Evolutionary conservation across 2,113 vertebrate species (phyloP).

Genomic region (Apaloderma vittatum): DNA sequence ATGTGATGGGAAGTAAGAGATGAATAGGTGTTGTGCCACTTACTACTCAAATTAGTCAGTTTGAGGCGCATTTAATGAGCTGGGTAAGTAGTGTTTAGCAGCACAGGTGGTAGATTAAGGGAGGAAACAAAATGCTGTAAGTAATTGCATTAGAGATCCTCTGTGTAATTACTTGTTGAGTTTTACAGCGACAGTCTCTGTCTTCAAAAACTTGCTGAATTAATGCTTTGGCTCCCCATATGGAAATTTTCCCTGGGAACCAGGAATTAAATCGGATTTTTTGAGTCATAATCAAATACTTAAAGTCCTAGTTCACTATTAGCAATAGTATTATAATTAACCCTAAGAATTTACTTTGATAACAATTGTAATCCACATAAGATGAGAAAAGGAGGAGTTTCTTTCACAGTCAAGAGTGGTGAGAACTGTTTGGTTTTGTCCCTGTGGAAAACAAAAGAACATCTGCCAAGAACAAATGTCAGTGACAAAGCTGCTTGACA

Average conservation of each 20-base stretch:
- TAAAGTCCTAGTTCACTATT: neutral
- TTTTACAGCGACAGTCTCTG: neutral
- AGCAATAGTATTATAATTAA: neutral
- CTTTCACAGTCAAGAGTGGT: neutral
- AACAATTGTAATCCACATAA: neutral
- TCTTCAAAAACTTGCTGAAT: neutral
- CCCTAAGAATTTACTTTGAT: neutral
- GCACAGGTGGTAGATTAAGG: neutral
- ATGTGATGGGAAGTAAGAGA: neutral
- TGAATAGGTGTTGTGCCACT: neutral
- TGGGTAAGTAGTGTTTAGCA: neutral
- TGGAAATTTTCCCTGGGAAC: neutral
- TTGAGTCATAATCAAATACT: neutral
- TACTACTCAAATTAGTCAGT: neutral
- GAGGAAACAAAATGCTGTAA: neutral
- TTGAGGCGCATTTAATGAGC: neutral
- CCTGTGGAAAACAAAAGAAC: neutral
- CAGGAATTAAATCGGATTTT: neutral
- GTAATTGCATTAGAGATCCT: neutral
- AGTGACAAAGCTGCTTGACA: neutral
- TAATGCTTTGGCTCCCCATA: neutral
- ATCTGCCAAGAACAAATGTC: neutral
- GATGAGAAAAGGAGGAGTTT: neutral
- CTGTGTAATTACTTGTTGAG: neutral
- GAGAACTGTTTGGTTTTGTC: neutral